Evolutionary conservation across 2,888 invertebrate genomes (phyloP).

Genomic region (Tetropium fuscum): DNA sequence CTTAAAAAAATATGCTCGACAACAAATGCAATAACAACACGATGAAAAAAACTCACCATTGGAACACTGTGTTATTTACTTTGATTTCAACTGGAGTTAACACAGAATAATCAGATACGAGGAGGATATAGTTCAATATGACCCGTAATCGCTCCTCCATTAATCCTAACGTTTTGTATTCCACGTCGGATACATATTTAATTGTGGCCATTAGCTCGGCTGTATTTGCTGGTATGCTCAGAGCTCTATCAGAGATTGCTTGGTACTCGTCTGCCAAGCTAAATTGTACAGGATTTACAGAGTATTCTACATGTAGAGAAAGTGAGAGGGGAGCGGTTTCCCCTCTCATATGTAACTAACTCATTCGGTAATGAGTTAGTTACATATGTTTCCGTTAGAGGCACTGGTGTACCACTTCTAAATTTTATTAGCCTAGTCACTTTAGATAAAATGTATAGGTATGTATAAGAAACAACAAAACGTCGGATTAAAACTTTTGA

Average conservation of each 20-base stretch:
- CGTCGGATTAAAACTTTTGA: no score
- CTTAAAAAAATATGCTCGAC: no score
- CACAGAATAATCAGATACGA: slow-evolving; percentile 84
- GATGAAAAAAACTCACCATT: slow-evolving; percentile 71
- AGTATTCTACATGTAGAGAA: neutral
- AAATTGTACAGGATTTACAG: slow-evolving; percentile 38
- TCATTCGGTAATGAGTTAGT: no score
- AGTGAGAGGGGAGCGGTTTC: no score
- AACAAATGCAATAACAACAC: no score
- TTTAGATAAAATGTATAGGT: no score
- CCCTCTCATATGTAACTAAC: no score
- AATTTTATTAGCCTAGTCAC: no score
- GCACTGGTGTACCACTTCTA: no score
- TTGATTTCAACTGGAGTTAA: slow-evolving; percentile 89
- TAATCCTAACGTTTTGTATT: slow-evolving; percentile 75
- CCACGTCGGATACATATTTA: slow-evolving; percentile 80
- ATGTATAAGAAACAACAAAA: no score
- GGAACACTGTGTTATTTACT: slow-evolving; percentile 87
- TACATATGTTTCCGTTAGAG: no score
- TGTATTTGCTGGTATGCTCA: slow-evolving; percentile 86
- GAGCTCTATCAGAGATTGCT: slow-evolving; percentile 79
- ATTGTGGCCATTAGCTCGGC: slow-evolving; percentile 87
- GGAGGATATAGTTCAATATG: slow-evolving; percentile 80
- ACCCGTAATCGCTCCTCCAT: slow-evolving; percentile 81
- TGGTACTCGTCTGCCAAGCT: slow-evolving; percentile 90